These are phyloP conservation scores for Tachysurus vachellii DNA, from an alignment of 2,113 vertebrate genomes.

Conservation along the genomic window DNA sequence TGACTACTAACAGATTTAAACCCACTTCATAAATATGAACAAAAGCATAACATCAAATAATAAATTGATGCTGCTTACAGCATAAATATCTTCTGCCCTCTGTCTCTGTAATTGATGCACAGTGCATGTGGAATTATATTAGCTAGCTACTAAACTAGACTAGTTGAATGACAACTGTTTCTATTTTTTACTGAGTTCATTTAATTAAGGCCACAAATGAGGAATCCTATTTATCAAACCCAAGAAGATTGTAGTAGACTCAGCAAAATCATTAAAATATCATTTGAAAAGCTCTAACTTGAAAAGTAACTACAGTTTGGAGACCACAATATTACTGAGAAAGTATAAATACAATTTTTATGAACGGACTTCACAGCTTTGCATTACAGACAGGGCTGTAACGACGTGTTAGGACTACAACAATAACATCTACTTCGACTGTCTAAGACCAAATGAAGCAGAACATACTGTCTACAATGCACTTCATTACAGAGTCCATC, in stretches of 20 bases:
- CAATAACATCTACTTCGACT: background rate
- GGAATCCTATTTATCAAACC: background rate
- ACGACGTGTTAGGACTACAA: background rate
- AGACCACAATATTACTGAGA: background rate
- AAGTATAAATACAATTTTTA: background rate
- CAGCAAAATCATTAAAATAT: background rate
- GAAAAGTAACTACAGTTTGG: background rate
- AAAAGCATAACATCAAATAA: background rate
- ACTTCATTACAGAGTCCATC: slow-evolving; percentile 48
- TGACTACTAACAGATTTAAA: background rate
- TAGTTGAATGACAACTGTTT: background rate
- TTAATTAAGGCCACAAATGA: background rate
- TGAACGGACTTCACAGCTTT: background rate
- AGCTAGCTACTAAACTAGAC: background rate
- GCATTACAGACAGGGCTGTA: slow-evolving; percentile 2
- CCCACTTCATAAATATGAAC: background rate
- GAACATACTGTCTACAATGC: slow-evolving; percentile 8
- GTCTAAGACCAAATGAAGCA: slow-evolving; percentile 20
- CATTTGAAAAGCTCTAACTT: background rate
- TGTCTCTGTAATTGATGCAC: background rate
- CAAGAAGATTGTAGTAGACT: background rate
- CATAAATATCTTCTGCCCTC: background rate
- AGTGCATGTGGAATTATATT: background rate
- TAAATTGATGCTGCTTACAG: background rate
- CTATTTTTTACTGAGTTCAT: background rate